Evolutionary conservation across 2,113 vertebrate genomes (phyloP), one percentile per base, ranked within the genome.

Genomic region (Cygnus buccinator): DNA sequence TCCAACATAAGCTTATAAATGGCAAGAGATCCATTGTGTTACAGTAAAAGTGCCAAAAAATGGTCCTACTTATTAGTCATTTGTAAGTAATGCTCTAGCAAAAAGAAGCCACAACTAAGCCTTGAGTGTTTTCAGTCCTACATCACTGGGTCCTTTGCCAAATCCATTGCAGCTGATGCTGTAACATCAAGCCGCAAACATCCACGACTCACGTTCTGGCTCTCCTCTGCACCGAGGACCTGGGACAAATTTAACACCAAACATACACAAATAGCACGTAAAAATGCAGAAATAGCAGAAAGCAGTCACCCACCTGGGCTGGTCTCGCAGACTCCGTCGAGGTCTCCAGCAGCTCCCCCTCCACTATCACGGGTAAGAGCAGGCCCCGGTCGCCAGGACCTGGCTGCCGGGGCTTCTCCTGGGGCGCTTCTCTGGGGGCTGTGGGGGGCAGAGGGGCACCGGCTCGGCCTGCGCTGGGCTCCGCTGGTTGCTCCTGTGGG

Each of bases 231-330:
- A 59, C 71, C 0, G 6, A 90, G 81, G 44, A 12, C 11, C 54
- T 15, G 0, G 1, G 41, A 3, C 48, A 55, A 66, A 44, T 39
- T 86, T 37, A 80, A 20, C 41, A 74, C 2, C 68, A 44, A 57
- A 35, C 16, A 4, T 0, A 14, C 48, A 37, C 23, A 54, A 75
- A 63, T 0, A 63, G 55, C 68, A 84, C 57, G 2, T 1, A 68
- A 78, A n/a, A 37, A 1, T 0, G 43, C 2, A 3, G 1, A 37
- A 63, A 71, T 0, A 87, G n/a, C 35, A 75, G 28, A 94, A 82
- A 39, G 39, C 3, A 20, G 20, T 19, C 67, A 15, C 90, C 87
- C 93, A 98, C 98, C 95, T 97, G 97, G 61, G 97, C 89, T 65
- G 96, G 90, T 75, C 94, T 96, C 0, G 65, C 78, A 79, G 94